Percentiles rank a stretch among this genome's conserved stretches.
phyloP scores from a whole-genome alignment of 2,113 vertebrate species.

The Charadrius vociferus region DNA sequence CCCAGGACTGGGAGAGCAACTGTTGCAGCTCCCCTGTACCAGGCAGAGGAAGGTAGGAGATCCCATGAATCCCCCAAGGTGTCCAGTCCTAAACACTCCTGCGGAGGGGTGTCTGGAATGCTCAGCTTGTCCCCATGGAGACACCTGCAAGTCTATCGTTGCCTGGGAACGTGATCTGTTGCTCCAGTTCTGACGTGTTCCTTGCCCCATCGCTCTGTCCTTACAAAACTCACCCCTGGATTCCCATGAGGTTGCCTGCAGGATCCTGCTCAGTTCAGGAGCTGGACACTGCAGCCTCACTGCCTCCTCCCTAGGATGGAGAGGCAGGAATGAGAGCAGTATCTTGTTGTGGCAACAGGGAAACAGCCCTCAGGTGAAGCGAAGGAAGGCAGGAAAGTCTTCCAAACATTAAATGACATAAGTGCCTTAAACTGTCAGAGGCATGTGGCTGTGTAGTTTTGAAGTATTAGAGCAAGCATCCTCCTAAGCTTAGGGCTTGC shows the following conservation, averaged over 20 bases:
- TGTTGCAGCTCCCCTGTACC: neutral
- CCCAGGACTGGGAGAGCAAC: neutral
- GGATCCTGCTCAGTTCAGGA: neutral
- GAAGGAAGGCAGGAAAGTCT: neutral
- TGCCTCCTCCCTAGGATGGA: neutral
- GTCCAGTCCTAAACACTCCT: neutral
- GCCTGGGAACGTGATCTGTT: neutral
- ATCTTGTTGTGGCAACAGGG: neutral
- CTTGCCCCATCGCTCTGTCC: neutral
- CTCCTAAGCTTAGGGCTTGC: neutral
- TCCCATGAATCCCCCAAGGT: neutral
- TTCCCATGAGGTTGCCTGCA: neutral
- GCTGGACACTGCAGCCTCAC: neutral
- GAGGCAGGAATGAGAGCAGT: neutral
- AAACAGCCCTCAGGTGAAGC: neutral
- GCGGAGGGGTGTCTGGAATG: neutral
- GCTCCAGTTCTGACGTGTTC: neutral
- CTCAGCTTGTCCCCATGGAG: neutral
- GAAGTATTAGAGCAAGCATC: neutral
- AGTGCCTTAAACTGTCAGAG: neutral
- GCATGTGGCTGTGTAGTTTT: neutral
- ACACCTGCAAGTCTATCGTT: neutral
- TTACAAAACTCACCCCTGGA: neutral
- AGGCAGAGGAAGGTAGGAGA: neutral
- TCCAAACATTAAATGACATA: neutral